Evolutionary conservation across 2,113 vertebrate species (phyloP).

Genomic region (Pseudorhombus dupliciocellatus): DNA sequence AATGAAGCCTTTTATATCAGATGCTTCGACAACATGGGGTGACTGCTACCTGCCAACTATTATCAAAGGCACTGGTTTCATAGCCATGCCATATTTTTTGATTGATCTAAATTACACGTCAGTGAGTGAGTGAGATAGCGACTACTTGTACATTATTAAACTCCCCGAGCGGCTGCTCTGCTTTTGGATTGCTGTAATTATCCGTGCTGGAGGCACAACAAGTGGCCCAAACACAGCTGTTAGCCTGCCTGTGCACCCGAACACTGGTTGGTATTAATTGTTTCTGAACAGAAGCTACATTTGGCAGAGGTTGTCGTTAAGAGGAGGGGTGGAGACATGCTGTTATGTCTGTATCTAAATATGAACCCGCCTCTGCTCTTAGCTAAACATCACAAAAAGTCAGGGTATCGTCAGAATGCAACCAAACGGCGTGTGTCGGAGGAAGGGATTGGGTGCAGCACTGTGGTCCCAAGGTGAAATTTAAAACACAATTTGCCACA

Average conservation of each 20-base stretch:
- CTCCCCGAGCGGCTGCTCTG: slow-evolving; percentile 82
- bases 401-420: slow-evolving; percentile 15
- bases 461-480: slow-evolving; percentile 33
- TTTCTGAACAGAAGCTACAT: slow-evolving; percentile 79
- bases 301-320: slow-evolving; percentile 74
- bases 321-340: slow-evolving; percentile 46
- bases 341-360: slow-evolving; percentile 50
- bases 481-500: slow-evolving; percentile 20
- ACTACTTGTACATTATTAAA: slow-evolving; percentile 85
- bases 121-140: slow-evolving; percentile 82
- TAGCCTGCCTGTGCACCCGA: slow-evolving; percentile 72
- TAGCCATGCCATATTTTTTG: slow-evolving; percentile 80
- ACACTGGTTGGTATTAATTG: slow-evolving; percentile 78
- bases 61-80: slow-evolving; percentile 82
- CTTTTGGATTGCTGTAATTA: slow-evolving; percentile 86
- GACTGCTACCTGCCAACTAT: slow-evolving; percentile 81
- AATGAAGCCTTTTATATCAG: slow-evolving; percentile 78
- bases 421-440: neutral
- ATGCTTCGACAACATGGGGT: slow-evolving; percentile 76
- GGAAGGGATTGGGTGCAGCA: neutral
- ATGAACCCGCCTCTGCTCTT: slow-evolving; percentile 4
- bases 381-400: neutral
- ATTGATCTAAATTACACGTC: slow-evolving; percentile 84
- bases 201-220: slow-evolving; percentile 82
- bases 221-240: slow-evolving; percentile 87